Evolutionary conservation across 2,888 invertebrate species (phyloP).

Genomic region (Spialia ferax): DNA sequence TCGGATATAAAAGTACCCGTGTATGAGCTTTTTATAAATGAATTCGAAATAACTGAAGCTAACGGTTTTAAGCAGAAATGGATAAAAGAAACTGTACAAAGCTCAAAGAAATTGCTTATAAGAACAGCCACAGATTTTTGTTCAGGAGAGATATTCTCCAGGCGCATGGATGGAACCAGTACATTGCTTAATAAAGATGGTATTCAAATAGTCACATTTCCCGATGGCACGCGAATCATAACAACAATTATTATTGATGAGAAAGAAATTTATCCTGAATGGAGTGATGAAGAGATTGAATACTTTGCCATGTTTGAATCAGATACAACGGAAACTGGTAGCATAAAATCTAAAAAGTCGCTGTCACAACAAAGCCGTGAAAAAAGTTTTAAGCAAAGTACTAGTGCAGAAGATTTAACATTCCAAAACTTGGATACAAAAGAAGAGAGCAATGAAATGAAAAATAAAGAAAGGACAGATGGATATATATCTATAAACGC

Average conservation of each 20-base stretch:
- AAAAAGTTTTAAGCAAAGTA: slow-evolving; percentile 43
- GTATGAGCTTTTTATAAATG: slow-evolving; percentile 66
- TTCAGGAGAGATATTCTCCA: slow-evolving; percentile 73
- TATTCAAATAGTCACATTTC: slow-evolving; percentile 69
- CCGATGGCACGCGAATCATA: slow-evolving; percentile 73
- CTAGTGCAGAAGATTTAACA: slow-evolving; percentile 50
- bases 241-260: slow-evolving; percentile 65
- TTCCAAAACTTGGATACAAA: slow-evolving; percentile 58
- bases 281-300: slow-evolving; percentile 70
- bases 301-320: slow-evolving; percentile 59
- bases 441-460: slow-evolving; percentile 51
- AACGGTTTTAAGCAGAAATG: slow-evolving; percentile 68
- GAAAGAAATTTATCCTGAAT: slow-evolving; percentile 73
- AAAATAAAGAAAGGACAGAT: slow-evolving; percentile 56
- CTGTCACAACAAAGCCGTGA: slow-evolving; percentile 60
- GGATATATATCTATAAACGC: slow-evolving; percentile 72
- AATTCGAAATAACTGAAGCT: slow-evolving; percentile 69
- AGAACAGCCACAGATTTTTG: slow-evolving; percentile 77
- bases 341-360: slow-evolving; percentile 56
- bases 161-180: slow-evolving; percentile 75
- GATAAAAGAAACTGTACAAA: slow-evolving; percentile 54
- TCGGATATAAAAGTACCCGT: slow-evolving; percentile 50
- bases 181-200: slow-evolving; percentile 75
- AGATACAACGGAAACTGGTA: slow-evolving; percentile 53
- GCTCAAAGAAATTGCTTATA: slow-evolving; percentile 67